Percentiles rank a stretch among this genome's conserved stretches.
Evolutionary conservation across 2,113 vertebrate genomes (phyloP).

Genomic region (Callithrix jacchus): DNA sequence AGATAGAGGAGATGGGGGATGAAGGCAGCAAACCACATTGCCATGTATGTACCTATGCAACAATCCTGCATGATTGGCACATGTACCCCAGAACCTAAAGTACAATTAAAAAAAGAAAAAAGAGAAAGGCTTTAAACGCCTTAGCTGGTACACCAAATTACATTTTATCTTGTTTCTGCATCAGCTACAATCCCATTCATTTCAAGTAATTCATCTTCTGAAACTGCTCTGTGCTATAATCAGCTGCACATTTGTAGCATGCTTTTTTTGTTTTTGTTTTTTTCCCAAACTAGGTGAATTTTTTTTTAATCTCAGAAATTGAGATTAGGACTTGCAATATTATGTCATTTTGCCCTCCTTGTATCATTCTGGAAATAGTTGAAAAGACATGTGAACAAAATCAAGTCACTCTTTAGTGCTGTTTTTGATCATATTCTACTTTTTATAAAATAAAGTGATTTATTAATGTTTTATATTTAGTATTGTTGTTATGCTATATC

Average conservation of each 20-base stretch:
- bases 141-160: conserved; percentile 54
- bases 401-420: neutral
- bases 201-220: conserved; percentile 63
- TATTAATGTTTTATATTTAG: neutral
- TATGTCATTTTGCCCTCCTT: conserved; percentile 37
- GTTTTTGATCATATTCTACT: neutral
- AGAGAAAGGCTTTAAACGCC: neutral
- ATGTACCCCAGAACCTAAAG: too few relatives aligned
- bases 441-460: conserved; percentile 25
- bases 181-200: neutral
- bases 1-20: too few relatives aligned
- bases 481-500: neutral
- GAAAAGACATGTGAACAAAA: neutral
- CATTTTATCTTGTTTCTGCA: conserved; percentile 44
- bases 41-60: too few relatives aligned
- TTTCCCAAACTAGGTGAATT: neutral
- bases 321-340: conserved; percentile 51
- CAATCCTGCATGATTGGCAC: too few relatives aligned
- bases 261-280: neutral
- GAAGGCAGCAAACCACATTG: too few relatives aligned
- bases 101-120: too few relatives aligned
- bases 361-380: conserved; percentile 40
- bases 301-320: conserved; percentile 62
- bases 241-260: neutral
- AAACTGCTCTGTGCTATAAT: neutral